Conservation (phyloP, 2,113 vertebrate genomes). For the Motacilla alba region DNA sequence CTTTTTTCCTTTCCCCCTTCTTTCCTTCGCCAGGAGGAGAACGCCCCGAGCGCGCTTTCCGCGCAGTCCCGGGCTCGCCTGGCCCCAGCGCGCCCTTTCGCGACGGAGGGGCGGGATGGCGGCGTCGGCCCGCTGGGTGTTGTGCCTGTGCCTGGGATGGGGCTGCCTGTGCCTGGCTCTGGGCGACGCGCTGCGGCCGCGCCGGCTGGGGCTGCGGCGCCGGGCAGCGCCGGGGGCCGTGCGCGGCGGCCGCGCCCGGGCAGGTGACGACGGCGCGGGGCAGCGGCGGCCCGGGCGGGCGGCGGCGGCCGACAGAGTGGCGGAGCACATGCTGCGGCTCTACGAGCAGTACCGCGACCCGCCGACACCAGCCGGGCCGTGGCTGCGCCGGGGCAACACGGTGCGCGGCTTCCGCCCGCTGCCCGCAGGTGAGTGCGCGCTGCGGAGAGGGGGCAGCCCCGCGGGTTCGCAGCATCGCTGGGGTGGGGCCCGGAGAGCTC, state of each 20-base stretch:
- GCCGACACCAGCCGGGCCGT: not conserved
- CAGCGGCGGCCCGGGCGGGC: not conserved
- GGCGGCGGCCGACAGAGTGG: conserved; percentile 73
- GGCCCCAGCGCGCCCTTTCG: not conserved
- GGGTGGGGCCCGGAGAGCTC: too few relatives aligned
- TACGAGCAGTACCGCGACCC: conserved; percentile 81
- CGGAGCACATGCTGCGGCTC: conserved; percentile 91
- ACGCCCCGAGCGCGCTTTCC: not conserved
- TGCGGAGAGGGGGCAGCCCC: fast-evolving
- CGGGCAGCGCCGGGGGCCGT: too few relatives aligned
- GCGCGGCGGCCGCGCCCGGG: too few relatives aligned
- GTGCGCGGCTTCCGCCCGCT: conserved; percentile 81
- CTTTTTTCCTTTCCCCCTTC: not conserved
- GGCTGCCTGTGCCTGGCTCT: conserved; percentile 71
- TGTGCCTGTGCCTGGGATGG: conserved; percentile 79
- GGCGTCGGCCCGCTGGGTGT: conserved; percentile 46
- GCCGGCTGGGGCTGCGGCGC: not conserved
- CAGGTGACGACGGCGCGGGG: not conserved
- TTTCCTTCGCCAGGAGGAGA: not conserved
- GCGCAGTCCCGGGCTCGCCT: not conserved
- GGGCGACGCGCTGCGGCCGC: conserved; percentile 63
- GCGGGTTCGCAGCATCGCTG: not conserved
- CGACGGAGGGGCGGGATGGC: conserved; percentile 70
- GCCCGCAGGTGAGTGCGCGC: conserved; percentile 60
- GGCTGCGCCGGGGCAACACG: conserved; percentile 80